Conservation (phyloP, 2,888 invertebrate genomes). For the Sarcophaga variegata region DNA sequence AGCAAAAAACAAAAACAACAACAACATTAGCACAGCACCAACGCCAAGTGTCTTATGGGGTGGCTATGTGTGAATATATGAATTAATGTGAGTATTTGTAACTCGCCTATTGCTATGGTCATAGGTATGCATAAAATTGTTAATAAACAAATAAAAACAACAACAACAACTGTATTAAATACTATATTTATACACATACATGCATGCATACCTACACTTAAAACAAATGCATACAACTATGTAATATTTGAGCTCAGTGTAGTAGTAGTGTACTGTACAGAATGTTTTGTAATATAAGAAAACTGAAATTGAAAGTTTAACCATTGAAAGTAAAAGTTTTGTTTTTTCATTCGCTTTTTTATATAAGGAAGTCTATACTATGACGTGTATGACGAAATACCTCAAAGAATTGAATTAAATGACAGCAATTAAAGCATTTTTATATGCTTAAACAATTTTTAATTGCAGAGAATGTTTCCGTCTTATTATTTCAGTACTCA, state of each 20-base stretch:
- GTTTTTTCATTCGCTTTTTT: not conserved
- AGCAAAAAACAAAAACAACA: not conserved
- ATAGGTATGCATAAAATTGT: conserved; percentile 33
- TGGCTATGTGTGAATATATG: conserved; percentile 6
- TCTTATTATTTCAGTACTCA: not conserved
- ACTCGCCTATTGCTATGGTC: conserved; percentile 17
- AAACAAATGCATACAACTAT: conserved; percentile 25
- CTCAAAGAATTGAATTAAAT: conserved; percentile 35
- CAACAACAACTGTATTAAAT: not conserved
- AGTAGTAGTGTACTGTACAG: conserved; percentile 20
- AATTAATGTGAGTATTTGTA: not conserved
- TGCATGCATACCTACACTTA: conserved; percentile 42
- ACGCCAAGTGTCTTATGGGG: too few relatives aligned
- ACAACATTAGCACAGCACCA: not conserved
- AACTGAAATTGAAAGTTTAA: conserved; percentile 60
- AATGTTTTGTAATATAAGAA: conserved; percentile 64
- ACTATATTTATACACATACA: conserved; percentile 39
- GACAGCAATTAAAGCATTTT: not conserved
- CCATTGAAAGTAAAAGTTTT: conserved; percentile 61
- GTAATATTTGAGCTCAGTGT: conserved; percentile 27
- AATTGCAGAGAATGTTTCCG: not conserved
- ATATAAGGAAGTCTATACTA: conserved; percentile 37
- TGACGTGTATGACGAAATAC: conserved; percentile 10
- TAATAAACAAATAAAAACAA: not conserved
- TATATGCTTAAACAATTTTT: not conserved